Percentiles rank a stretch among this genome's conserved stretches.
Conservation (phyloP, 1,140 invertebrate genomes). For the Drosophila equinoxialis region DNA sequence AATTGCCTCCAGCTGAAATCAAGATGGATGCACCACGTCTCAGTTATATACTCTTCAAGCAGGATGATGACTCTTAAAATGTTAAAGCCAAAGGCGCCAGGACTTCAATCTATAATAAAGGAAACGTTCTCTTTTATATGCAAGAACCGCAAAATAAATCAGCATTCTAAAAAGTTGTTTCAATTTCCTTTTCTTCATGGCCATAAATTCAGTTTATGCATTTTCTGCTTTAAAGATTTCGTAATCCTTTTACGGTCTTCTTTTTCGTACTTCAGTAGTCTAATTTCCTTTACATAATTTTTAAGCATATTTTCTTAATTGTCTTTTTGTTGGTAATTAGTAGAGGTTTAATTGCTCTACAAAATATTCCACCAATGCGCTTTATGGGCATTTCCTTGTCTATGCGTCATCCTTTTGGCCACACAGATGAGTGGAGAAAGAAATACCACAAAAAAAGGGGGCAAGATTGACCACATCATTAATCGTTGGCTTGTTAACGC, state of each 20-base stretch:
- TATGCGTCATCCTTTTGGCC: background rate
- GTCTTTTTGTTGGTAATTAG: slow-evolving; percentile 30
- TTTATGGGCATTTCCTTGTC: slow-evolving; percentile 9
- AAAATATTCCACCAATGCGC: slow-evolving; percentile 2
- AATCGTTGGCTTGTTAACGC: slow-evolving; percentile 18
- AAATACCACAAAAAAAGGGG: background rate
- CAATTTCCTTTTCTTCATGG: too few species aligned
- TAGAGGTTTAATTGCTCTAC: slow-evolving; percentile 19
- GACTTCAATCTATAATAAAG: background rate
- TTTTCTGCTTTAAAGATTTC: background rate
- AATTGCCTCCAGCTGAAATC: background rate
- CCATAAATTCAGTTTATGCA: slow-evolving; percentile 5
- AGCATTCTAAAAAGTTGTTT: too few species aligned
- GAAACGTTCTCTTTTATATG: too few species aligned
- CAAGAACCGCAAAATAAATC: too few species aligned
- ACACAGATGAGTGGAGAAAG: background rate
- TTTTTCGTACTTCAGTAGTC: background rate
- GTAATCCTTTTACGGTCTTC: slow-evolving; percentile 5
- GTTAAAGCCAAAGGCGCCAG: background rate
- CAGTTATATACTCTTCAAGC: slow-evolving; percentile 50
- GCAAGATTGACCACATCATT: slow-evolving; percentile 19
- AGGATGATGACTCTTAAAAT: slow-evolving; percentile 27
- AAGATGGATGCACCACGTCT: background rate
- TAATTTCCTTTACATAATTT: slow-evolving; percentile 12
- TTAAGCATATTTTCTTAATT: slow-evolving; percentile 26